These are phyloP conservation scores for Alloscopus bannaensis DNA, from an alignment of 2,888 invertebrate genomes.

Conservation along the genomic window DNA sequence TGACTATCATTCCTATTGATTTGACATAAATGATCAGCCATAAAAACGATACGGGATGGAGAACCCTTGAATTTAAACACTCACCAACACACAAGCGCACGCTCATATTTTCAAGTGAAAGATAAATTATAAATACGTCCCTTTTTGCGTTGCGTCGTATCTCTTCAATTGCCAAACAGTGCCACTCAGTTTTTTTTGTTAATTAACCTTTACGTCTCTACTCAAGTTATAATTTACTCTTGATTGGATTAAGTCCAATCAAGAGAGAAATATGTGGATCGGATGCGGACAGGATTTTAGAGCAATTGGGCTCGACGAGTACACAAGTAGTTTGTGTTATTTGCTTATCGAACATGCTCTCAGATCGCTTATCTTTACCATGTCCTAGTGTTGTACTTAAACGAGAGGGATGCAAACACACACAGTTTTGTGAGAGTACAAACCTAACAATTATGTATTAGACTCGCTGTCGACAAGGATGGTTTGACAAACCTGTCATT, in stretches of 20 bases:
- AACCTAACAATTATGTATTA: too few relatives aligned
- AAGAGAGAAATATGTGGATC: slow-evolving; percentile 2
- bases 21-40: slow-evolving; percentile 14
- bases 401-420: too few relatives aligned
- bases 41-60: neutral
- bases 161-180: slow-evolving; percentile 13
- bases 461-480: too few relatives aligned
- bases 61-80: slow-evolving; percentile 8
- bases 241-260: slow-evolving; percentile 42
- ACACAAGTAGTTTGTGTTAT: too few relatives aligned
- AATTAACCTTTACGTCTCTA: slow-evolving; percentile 50
- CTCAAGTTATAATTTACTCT: slow-evolving; percentile 41
- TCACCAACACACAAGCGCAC: neutral
- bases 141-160: neutral
- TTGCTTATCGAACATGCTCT: too few relatives aligned
- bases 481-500: too few relatives aligned
- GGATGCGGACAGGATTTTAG: too few relatives aligned
- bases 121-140: neutral
- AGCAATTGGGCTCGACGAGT: too few relatives aligned
- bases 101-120: neutral
- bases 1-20: neutral
- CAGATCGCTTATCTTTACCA: too few relatives aligned
- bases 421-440: too few relatives aligned
- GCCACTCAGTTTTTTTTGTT: slow-evolving; percentile 1
- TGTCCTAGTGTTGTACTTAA: too few relatives aligned